phyloP scores from a whole-genome alignment of 1,140 invertebrate genomes.

The Cotesia glomerata region DNA sequence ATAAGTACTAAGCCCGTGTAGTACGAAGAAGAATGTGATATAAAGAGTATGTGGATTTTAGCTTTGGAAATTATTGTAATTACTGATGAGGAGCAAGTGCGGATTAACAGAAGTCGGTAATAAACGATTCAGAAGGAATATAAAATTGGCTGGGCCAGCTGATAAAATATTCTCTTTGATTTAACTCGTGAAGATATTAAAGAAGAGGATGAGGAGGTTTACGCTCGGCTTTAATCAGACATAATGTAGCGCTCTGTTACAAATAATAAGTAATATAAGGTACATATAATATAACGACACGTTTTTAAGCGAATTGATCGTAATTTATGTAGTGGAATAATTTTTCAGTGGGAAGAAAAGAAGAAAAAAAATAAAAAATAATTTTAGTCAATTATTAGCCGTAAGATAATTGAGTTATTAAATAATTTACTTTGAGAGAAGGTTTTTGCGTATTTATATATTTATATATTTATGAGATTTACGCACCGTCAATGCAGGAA shows the following conservation, averaged over 20 bases:
- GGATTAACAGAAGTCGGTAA: slow-evolving; percentile 31
- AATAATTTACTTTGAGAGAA: slow-evolving; percentile 32
- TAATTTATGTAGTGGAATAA: neutral
- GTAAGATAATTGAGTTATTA: too few species aligned
- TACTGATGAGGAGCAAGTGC: slow-evolving; percentile 18
- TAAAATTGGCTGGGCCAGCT: neutral
- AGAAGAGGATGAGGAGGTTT: neutral
- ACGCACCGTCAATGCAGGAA: slow-evolving; percentile 41
- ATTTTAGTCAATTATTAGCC: neutral
- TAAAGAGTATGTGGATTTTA: too few species aligned
- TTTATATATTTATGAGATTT: slow-evolving; percentile 62
- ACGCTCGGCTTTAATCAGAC: slow-evolving; percentile 19
- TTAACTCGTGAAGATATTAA: neutral
- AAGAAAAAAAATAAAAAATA: neutral
- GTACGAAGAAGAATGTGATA: too few species aligned
- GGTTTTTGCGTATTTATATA: slow-evolving; percentile 43
- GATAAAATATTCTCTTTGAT: slow-evolving; percentile 54
- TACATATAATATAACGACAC: neutral
- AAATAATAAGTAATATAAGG: slow-evolving; percentile 30
- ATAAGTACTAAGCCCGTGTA: too few species aligned
- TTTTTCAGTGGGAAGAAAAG: neutral
- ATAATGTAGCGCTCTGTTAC: slow-evolving; percentile 22
- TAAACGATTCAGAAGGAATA: slow-evolving; percentile 32
- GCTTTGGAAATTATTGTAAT: neutral
- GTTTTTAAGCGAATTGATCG: slow-evolving; percentile 29